These are phyloP conservation scores for Stigmatopora nigra DNA, from an alignment of 2,113 vertebrate species.

Conservation along the genomic window DNA sequence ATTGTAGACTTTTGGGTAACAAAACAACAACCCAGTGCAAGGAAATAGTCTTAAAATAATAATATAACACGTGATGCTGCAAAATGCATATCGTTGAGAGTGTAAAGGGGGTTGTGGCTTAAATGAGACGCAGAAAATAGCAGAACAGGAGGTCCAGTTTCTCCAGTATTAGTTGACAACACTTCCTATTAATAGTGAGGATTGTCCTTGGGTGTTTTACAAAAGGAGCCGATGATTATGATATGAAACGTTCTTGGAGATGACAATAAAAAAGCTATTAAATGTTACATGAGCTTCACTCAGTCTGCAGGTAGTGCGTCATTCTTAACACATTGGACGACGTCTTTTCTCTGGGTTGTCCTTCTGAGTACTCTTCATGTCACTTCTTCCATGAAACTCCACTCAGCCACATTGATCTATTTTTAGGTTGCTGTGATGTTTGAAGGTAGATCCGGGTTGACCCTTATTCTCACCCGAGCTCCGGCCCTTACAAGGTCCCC, in stretches of 20 bases:
- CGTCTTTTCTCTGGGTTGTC: constrained; percentile 12
- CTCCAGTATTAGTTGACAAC: constrained; percentile 62
- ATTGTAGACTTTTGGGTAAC: neutral
- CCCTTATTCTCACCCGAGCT: constrained; percentile 58
- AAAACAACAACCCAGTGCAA: neutral
- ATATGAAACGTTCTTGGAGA: constrained; percentile 56
- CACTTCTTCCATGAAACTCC: constrained; percentile 40
- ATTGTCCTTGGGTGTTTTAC: constrained; percentile 66
- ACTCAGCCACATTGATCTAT: constrained; percentile 32
- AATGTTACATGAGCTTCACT: constrained; percentile 27
- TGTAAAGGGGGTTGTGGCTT: constrained; percentile 36
- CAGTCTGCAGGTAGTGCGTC: constrained; percentile 19
- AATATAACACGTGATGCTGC: neutral
- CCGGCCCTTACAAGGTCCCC: constrained; percentile 66
- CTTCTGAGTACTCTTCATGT: constrained; percentile 20
- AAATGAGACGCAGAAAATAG: constrained; percentile 54
- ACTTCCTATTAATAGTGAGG: constrained; percentile 65
- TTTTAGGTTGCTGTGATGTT: constrained; percentile 47
- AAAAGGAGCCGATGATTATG: constrained; percentile 48
- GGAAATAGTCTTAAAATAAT: neutral
- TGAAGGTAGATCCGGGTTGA: constrained; percentile 52
- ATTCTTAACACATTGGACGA: constrained; percentile 8
- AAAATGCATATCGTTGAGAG: constrained; percentile 40
- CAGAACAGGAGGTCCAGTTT: constrained; percentile 59
- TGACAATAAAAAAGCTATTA: constrained; percentile 29